Percentiles rank a stretch among this genome's conserved stretches.
These are phyloP conservation scores for Mesembrinibis cayennensis DNA, from an alignment of 2,113 vertebrate genomes.

Conservation along the genomic window DNA sequence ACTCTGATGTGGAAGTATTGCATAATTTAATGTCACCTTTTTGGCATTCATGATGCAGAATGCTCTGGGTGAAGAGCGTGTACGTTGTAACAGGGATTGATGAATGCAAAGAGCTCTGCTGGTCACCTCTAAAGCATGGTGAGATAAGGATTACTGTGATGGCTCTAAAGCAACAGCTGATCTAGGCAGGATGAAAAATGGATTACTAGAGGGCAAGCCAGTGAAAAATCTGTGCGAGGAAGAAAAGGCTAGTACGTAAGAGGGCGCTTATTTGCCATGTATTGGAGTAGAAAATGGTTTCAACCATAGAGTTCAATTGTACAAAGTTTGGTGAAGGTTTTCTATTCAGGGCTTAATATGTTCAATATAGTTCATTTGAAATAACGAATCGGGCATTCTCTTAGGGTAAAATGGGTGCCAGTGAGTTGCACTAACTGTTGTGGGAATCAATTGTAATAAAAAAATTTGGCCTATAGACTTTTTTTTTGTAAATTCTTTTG, in stretches of 20 bases:
- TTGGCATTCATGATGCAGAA: not conserved
- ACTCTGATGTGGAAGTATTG: not conserved
- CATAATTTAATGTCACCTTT: not conserved
- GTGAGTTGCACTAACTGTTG: not conserved
- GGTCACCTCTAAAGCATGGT: not conserved
- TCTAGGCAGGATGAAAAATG: not conserved
- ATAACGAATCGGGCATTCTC: not conserved
- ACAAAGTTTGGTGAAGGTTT: not conserved
- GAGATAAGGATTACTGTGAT: not conserved
- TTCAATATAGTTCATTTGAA: not conserved
- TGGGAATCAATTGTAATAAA: not conserved
- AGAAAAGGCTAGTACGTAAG: not conserved
- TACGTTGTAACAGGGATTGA: not conserved
- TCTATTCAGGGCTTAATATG: not conserved
- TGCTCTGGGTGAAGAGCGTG: not conserved
- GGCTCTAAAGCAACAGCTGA: conserved; percentile 29
- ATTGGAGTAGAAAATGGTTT: not conserved
- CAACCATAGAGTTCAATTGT: not conserved
- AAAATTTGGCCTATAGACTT: not conserved
- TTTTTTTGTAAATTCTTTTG: not conserved
- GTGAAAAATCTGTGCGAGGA: not conserved
- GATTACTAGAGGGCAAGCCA: not conserved
- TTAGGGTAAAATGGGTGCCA: not conserved
- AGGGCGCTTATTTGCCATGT: not conserved
- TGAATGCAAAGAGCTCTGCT: not conserved